Evolutionary conservation across 2,888 invertebrate species (phyloP), one percentile per base, ranked within the genome.

Genomic region (Lathronympha strigana): DNA sequence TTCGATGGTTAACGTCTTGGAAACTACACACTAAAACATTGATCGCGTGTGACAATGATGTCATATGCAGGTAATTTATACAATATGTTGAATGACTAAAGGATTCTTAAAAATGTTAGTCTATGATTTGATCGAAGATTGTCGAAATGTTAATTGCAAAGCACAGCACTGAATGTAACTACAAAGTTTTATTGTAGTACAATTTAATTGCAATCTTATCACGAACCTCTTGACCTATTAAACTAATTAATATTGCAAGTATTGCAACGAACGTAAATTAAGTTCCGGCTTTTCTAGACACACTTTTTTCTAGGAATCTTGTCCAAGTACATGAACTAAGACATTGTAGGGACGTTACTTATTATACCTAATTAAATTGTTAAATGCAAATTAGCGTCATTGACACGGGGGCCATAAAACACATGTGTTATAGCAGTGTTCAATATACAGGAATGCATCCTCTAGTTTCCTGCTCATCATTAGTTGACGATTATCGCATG

Each of bases 381-480:
- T 57, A 36, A 50, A 61, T 67, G 67, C 62, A 67, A 68, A 66
- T 64, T 67, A 69, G 54, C 38, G 53, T 33, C 61, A 64, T 63
- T 64, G 62, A 58, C 38, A 76, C 74, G 76, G 72, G 73, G 79
- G 71, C 75, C 77, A 83, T 85, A 82, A 83, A 84, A 80, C 78
- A 78, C 71, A 78, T 72, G 77, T 76, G 78, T 86, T 87, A 87
- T 81, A 78, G 78, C 81, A 76, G 78, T 75, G 76, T 78, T 80
- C 83, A 81, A 81, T 82, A 81, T 81, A 81, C 79, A 81, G 81
- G 86, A 83, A 88, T 86, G 86, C 77, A 73, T 80, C 77, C 71
- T 76, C 72, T 74, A 73, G 80, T 81, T 86, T 88, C 87, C 86
- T 82, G 80, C 75, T 84, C 83, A 78, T 86, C 87, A 77, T 78